phyloP scores from a whole-genome alignment of 1,140 invertebrate genomes.

The Chironomus striatipennis region DNA sequence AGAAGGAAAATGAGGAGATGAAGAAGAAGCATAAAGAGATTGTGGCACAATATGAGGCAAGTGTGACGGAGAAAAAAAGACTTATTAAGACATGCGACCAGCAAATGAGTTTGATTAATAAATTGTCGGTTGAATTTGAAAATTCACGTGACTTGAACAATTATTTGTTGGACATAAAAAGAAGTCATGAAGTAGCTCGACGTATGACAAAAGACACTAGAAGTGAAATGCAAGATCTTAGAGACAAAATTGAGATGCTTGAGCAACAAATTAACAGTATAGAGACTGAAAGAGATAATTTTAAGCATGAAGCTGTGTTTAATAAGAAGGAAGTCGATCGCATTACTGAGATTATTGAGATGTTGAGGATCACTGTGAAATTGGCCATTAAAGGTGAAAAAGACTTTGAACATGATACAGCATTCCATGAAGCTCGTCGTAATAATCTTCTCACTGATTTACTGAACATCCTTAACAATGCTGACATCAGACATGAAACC shows the following conservation, averaged over 20 bases:
- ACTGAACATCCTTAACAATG: constrained; percentile 41
- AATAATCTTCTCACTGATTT: constrained; percentile 45
- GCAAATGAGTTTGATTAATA: constrained; percentile 49
- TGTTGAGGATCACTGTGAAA: constrained; percentile 48
- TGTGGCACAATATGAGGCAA: constrained; percentile 43
- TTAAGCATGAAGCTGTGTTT: constrained; percentile 41
- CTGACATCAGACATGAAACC: constrained; percentile 30
- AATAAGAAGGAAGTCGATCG: constrained; percentile 45
- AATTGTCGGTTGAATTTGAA: constrained; percentile 44
- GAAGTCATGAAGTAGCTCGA: constrained; percentile 33
- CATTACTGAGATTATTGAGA: constrained; percentile 47
- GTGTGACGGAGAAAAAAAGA: constrained; percentile 43
- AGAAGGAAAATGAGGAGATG: constrained; percentile 42
- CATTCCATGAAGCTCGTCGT: constrained; percentile 44
- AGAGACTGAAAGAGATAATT: constrained; percentile 42
- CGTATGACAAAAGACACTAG: constrained; percentile 36
- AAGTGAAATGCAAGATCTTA: constrained; percentile 41
- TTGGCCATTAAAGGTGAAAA: constrained; percentile 45
- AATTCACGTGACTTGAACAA: constrained; percentile 28
- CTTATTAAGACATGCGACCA: constrained; percentile 42
- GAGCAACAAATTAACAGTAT: constrained; percentile 50
- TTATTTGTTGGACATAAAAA: constrained; percentile 33
- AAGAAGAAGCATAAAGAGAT: constrained; percentile 45
- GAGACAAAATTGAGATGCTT: constrained; percentile 41
- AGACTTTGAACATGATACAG: constrained; percentile 33